phyloP scores from a whole-genome alignment of 2,797 vertebrate genomes.

The Scleropages formosus region DNA sequence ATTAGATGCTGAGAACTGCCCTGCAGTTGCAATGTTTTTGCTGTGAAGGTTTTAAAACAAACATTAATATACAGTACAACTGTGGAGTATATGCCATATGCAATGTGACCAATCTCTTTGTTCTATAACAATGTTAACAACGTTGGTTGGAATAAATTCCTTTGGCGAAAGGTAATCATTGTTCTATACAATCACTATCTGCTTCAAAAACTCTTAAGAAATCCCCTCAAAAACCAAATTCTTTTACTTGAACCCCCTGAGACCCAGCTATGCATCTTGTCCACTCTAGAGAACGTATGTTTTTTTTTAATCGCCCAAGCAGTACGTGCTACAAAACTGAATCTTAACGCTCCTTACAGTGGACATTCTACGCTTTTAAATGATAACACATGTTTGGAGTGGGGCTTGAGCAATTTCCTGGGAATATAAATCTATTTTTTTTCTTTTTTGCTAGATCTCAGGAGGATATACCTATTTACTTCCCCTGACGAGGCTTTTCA shows the following conservation, averaged over 20 bases:
- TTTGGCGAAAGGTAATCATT: neutral
- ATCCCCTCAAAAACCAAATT: slow-evolving; percentile 40
- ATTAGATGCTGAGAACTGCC: slow-evolving; percentile 80
- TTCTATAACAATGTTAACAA: slow-evolving; percentile 42
- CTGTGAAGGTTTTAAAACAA: slow-evolving; percentile 55
- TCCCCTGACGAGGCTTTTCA: slow-evolving; percentile 35
- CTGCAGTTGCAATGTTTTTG: slow-evolving; percentile 76
- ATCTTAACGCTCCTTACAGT: too few relatives aligned
- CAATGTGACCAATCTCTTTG: slow-evolving; percentile 50
- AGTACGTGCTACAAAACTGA: too few relatives aligned
- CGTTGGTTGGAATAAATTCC: slow-evolving; percentile 56
- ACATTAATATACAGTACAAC: slow-evolving; percentile 62
- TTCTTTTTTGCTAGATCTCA: too few relatives aligned
- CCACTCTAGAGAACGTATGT: too few relatives aligned
- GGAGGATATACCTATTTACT: too few relatives aligned
- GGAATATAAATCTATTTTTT: too few relatives aligned
- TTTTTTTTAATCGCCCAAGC: too few relatives aligned
- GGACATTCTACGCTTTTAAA: too few relatives aligned
- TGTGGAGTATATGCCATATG: slow-evolving; percentile 49
- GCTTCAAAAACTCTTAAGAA: slow-evolving; percentile 16
- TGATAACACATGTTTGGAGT: too few relatives aligned
- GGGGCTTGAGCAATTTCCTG: too few relatives aligned
- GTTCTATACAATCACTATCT: slow-evolving; percentile 1
- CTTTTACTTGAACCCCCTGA: slow-evolving; percentile 37
- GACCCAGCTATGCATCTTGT: too few relatives aligned